These are phyloP conservation scores for Heteronetta atricapilla DNA, from an alignment of 2,113 vertebrate genomes.

Conservation along the genomic window DNA sequence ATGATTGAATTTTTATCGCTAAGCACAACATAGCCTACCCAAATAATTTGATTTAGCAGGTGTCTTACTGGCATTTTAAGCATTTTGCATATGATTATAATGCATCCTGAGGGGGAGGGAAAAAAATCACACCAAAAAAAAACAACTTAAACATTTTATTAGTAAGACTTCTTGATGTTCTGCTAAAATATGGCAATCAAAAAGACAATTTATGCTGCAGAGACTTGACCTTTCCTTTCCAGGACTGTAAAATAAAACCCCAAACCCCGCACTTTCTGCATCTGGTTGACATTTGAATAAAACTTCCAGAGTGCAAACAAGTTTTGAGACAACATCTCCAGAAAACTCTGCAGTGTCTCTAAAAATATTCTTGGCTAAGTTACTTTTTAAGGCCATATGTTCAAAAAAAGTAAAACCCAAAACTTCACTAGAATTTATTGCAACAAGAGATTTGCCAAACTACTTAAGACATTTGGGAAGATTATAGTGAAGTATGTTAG, in stretches of 20 bases:
- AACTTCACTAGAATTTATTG: constrained; percentile 74
- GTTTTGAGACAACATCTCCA: constrained; percentile 63
- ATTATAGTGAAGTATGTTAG: constrained; percentile 48
- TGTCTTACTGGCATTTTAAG: not conserved
- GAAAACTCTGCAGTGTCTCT: constrained; percentile 49
- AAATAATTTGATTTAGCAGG: constrained; percentile 28
- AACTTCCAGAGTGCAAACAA: constrained; percentile 70
- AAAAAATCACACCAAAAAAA: not conserved
- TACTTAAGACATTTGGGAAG: constrained; percentile 66
- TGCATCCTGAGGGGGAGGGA: not conserved
- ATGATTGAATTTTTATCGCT: not conserved
- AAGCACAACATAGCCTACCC: not conserved
- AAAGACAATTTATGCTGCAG: not conserved
- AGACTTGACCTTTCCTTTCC: constrained; percentile 14
- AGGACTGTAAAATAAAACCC: constrained; percentile 32
- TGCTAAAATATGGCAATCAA: not conserved
- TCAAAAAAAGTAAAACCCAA: not conserved
- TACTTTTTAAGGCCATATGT: constrained; percentile 64
- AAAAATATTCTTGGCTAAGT: constrained; percentile 51
- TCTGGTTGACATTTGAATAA: constrained; percentile 78
- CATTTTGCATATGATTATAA: constrained; percentile 15
- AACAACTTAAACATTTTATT: not conserved
- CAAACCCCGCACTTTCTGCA: constrained; percentile 50
- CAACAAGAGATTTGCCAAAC: constrained; percentile 71
- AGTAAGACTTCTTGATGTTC: not conserved